These are phyloP conservation scores for Dryas iulia DNA, from an alignment of 1,140 invertebrate species.

Conservation along the genomic window DNA sequence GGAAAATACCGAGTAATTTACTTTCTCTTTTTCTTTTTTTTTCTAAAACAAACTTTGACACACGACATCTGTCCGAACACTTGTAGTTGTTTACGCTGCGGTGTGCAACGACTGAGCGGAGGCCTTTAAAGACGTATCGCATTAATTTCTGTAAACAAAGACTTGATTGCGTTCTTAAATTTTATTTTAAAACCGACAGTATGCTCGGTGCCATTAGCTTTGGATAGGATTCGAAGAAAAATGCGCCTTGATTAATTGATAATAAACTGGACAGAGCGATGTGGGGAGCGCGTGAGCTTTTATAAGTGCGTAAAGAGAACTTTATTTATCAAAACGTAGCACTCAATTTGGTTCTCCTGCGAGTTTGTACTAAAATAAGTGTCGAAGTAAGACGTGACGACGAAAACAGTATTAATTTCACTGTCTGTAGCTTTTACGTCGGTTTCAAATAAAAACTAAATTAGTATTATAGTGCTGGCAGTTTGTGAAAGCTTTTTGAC, in stretches of 20 bases:
- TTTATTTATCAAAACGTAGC: conserved; percentile 56
- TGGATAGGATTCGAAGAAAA: conserved; percentile 46
- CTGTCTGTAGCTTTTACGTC: background rate
- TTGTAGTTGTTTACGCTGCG: conserved; percentile 50
- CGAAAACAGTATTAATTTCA: background rate
- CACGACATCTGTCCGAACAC: conserved; percentile 44
- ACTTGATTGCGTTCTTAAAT: conserved; percentile 71
- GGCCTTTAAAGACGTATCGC: conserved; percentile 47
- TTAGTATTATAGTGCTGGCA: background rate
- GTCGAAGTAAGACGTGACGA: background rate
- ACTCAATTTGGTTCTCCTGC: conserved; percentile 42
- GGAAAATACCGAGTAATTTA: conserved; percentile 38
- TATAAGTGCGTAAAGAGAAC: conserved; percentile 52
- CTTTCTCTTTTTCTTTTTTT: conserved; percentile 34
- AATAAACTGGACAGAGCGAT: conserved; percentile 57
- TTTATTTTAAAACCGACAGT: conserved; percentile 73
- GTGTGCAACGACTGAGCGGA: conserved; percentile 54
- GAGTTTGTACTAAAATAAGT: background rate
- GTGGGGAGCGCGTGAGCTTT: conserved; percentile 45
- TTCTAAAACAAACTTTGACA: conserved; percentile 39
- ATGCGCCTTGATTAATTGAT: conserved; percentile 58
- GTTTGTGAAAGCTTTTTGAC: background rate
- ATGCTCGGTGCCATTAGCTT: conserved; percentile 59
- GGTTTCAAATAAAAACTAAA: background rate
- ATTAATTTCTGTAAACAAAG: conserved; percentile 72